Conservation (phyloP, 2,888 invertebrate species). For the Uropetala carovei region DNA sequence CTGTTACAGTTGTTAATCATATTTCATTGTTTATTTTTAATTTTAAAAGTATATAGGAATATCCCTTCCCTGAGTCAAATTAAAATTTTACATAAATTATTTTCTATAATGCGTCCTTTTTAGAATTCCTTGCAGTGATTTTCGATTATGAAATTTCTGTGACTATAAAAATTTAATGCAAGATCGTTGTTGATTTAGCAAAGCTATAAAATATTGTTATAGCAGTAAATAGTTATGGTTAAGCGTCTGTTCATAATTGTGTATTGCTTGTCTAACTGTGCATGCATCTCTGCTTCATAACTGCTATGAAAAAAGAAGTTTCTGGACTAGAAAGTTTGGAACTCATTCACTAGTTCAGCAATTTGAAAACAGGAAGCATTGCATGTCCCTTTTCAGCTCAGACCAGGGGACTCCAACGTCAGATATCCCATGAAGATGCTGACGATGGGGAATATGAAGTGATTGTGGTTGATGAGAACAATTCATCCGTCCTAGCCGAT, state of each 20-base stretch:
- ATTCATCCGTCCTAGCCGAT: conserved; percentile 88
- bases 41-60: not conserved
- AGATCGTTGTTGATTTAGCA: no score
- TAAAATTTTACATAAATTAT: no score
- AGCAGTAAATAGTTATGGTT: not conserved
- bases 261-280: conserved; percentile 50
- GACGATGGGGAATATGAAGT: conserved; percentile 90
- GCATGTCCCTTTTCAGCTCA: conserved; percentile 75
- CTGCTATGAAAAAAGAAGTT: conserved; percentile 3
- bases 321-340: not conserved
- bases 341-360: not conserved
- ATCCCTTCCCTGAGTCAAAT: no score
- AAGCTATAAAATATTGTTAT: no score
- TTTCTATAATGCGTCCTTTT: no score
- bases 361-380: conserved; percentile 61
- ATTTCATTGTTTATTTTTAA: not conserved
- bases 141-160: no score
- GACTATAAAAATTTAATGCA: no score
- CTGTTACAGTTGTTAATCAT: conserved; percentile 23
- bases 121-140: no score
- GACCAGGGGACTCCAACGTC: conserved; percentile 72
- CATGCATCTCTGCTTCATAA: conserved; percentile 24
- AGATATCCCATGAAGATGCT: conserved; percentile 79
- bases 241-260: conserved; percentile 11
- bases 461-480: conserved; percentile 92